Evolutionary conservation across 2,888 invertebrate genomes (phyloP), one percentile per base, ranked within the genome.

Genomic region (Chymomyza procnemis): DNA sequence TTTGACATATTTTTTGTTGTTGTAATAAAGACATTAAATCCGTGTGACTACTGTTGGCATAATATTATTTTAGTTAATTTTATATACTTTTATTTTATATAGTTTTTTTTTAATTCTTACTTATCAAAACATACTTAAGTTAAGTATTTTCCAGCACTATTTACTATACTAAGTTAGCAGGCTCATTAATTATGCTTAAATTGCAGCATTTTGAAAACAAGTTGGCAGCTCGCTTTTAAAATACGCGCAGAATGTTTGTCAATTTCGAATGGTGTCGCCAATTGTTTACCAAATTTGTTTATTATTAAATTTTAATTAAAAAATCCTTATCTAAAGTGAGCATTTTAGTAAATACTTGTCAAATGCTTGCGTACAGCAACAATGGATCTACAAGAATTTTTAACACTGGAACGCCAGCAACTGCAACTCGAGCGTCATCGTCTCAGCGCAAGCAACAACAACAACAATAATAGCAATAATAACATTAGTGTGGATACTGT

Each of bases 301-400:
- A 6, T 26, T 2, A 1, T 26, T 26, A n/a, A n/a, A n/a, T n/a
- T 6, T 26, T 26, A 26, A 26, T 1, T 26, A 6, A 0, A 26
- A 26, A 50, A 19, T 50, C 4, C 12, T 22, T n/a, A 48, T 41
- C 30, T 52, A 64, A 54, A 34, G 54, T 54, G 16, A 34, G 22
- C 46, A 69, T 52, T 48, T 14, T 12, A 48, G 6, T 48, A 18
- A 30, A 19, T 50, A 47, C 16, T 21, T 54, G 30, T 54, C 3
- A 61, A 41, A 19, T 41, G 30, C 41, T 55, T 18, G 6, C 54
- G 72, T 52, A 16, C 18, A 67, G 30, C 47, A 8, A 58, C 21
- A 4, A 85, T 89, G 89, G 84, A 88, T 62, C 65, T 89, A 34
- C 74, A 88, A 47, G 62, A 82, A 46, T 88, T 88, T 67, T 71